Percentiles rank a stretch among this genome's conserved stretches.
Evolutionary conservation across 64 coral and sea anemone species (phyloP).

Genomic region (Stichodactyla helianthus): DNA sequence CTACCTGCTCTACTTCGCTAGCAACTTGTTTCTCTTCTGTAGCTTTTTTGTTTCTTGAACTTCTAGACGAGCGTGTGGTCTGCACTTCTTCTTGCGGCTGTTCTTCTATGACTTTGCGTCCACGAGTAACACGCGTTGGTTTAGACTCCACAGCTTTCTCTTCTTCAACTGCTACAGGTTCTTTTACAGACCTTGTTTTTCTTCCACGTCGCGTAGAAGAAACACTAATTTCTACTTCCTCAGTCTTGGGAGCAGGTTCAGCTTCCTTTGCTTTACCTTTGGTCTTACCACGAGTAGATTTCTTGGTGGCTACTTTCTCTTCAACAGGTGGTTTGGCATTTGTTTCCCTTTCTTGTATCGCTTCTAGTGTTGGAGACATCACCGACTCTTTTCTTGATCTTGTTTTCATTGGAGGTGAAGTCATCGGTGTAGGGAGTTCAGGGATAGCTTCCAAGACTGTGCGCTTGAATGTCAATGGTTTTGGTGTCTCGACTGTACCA

Average conservation of each 20-base stretch:
- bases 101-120: constrained; percentile 1
- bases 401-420: background rate
- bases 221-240: background rate
- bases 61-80: background rate
- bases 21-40: background rate
- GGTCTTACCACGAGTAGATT: constrained; percentile 16
- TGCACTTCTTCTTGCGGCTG: background rate
- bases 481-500: constrained; percentile 22
- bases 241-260: background rate
- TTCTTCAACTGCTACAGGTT: background rate
- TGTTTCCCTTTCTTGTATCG: background rate
- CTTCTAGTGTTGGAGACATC: background rate
- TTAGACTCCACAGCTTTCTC: background rate
- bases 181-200: background rate
- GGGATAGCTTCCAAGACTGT: constrained; percentile 41
- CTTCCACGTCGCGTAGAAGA: background rate
- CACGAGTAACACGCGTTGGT: background rate
- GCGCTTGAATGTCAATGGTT: constrained; percentile 41
- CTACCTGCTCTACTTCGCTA: background rate
- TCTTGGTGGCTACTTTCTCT: background rate
- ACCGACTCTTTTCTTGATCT: background rate
- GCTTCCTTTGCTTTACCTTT: background rate
- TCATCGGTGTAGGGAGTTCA: constrained; percentile 42
- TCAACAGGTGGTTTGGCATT: background rate
- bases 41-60: background rate